Base-by-base conservation (phyloP, 1,140 invertebrate species). In the Tetranychus urticae region DNA sequence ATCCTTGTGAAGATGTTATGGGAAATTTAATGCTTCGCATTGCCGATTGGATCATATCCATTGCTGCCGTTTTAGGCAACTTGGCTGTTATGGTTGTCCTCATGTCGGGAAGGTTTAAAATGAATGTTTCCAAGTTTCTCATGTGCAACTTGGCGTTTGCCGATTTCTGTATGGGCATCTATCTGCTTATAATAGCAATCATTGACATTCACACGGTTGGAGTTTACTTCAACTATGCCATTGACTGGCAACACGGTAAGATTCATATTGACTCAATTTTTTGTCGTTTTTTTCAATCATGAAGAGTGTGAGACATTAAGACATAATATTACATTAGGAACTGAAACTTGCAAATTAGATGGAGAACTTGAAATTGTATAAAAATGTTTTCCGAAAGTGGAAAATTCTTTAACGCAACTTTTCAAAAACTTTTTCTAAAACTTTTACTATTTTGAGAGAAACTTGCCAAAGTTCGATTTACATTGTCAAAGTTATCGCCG, bases 111-210 rank as follows among this genome's bases (percentile, higher is more conserved):
- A 73, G 77, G 66, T 73, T 71, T 56, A 61, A 70, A 73, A 88
- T 96, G 79, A 89, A 94, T 71, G 90, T 96, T 3, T 90, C 90
- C 0, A 73, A 90, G 63, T 96, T 97, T 72, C 77, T 97, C n/a
- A 90, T 97, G 14, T 93, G 89, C 69, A 96, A 97, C 72, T 76
- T 97, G 48, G 90, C 90, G 0, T 83, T 88, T 1, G 90, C 91
- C 0, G 90, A 97, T 74, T 90, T 93, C 71, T 90, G 88, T 68
- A 94, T 96, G 89, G 93, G 91, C 50, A 78, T 96, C 54, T 97
- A 97, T 73, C 75, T 98, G 62, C 84, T 90, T 13, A 83, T 97
- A 64, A 71, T 98, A 65, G 94, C 93, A 0, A 85, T 96, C 8
- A 87, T 97, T 8, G 94, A 98, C 71, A 86, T 88, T 0, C 87